Conservation (phyloP, 2,113 vertebrate species). For the Pholis gunnellus region DNA sequence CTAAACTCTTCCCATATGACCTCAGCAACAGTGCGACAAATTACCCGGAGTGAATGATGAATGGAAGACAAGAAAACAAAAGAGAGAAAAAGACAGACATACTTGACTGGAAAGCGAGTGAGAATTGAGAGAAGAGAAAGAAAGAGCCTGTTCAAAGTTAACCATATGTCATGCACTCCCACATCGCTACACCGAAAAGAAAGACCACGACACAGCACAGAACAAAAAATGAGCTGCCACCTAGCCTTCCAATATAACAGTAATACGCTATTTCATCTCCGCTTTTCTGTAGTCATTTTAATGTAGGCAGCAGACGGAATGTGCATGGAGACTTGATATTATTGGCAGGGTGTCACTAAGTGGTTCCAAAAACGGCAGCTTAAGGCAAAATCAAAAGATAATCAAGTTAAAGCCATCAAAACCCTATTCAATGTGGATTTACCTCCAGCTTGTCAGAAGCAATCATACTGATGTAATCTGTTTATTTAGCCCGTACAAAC, state of each 20-base stretch:
- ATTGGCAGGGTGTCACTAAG: conserved; percentile 44
- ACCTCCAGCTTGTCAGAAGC: conserved; percentile 43
- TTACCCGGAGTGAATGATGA: conserved; percentile 7
- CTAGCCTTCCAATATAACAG: conserved; percentile 20
- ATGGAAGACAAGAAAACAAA: background rate
- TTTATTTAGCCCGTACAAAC: background rate
- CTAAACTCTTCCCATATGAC: background rate
- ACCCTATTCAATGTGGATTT: conserved; percentile 30
- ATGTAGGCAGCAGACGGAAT: conserved; percentile 27
- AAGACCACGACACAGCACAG: background rate
- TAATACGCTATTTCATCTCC: conserved; percentile 9
- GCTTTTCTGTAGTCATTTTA: conserved; percentile 32
- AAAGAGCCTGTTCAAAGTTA: conserved; percentile 16
- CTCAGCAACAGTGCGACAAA: conserved; percentile 18
- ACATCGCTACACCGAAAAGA: background rate
- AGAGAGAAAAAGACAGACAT: background rate
- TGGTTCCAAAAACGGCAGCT: conserved; percentile 14
- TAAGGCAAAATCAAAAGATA: conserved; percentile 40
- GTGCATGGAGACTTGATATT: conserved; percentile 28
- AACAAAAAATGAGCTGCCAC: conserved; percentile 15
- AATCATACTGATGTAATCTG: conserved; percentile 32
- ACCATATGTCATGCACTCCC: conserved; percentile 17
- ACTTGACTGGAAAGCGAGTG: background rate
- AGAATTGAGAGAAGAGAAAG: background rate
- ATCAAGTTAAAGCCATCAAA: conserved; percentile 50